A percentile compares a stretch with the other conserved stretches of the same genome.
Conservation (phyloP, 1,140 invertebrate species). For the Drosophila eugracilis region DNA sequence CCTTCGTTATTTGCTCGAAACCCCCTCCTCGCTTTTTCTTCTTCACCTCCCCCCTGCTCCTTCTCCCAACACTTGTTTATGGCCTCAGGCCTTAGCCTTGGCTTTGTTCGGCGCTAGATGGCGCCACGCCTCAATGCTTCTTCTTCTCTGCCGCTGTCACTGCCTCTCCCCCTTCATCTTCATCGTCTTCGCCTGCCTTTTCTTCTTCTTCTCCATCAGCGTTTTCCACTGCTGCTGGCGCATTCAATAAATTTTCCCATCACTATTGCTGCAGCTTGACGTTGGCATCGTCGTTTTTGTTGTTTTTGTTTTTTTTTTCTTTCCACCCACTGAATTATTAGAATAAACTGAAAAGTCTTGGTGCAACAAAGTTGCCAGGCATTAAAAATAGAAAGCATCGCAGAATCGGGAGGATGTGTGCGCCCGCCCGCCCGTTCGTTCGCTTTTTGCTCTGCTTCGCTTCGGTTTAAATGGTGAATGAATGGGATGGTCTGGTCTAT, state of each 20-base stretch:
- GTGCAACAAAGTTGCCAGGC: constrained; percentile 40
- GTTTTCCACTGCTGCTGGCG: constrained; percentile 32
- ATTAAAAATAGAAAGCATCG: constrained; percentile 45
- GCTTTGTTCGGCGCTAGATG: constrained; percentile 41
- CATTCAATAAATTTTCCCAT: constrained; percentile 47
- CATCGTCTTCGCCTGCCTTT: background rate
- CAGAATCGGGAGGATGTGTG: constrained; percentile 22
- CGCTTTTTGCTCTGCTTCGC: constrained; percentile 12
- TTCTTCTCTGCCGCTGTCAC: constrained; percentile 1
- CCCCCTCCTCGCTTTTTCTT: background rate
- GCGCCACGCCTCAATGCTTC: constrained; percentile 46
- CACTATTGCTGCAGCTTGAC: constrained; percentile 29
- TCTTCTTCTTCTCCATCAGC: constrained; percentile 8
- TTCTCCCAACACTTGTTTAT: constrained; percentile 38
- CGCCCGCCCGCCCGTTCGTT: constrained; percentile 5
- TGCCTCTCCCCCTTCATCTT: background rate
- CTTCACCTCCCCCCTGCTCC: background rate
- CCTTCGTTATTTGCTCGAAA: constrained; percentile 2
- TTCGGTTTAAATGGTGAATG: constrained; percentile 39
- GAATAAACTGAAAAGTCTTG: constrained; percentile 36
- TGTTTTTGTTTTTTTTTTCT: too few species aligned
- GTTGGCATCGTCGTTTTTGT: too few species aligned
- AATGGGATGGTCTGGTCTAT: constrained; percentile 31
- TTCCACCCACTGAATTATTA: constrained; percentile 46
- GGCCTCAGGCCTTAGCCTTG: constrained; percentile 49